Evolutionary conservation across 2,888 invertebrate genomes (phyloP), one percentile per base, ranked within the genome.

Genomic region (Ptilodon capucinus): DNA sequence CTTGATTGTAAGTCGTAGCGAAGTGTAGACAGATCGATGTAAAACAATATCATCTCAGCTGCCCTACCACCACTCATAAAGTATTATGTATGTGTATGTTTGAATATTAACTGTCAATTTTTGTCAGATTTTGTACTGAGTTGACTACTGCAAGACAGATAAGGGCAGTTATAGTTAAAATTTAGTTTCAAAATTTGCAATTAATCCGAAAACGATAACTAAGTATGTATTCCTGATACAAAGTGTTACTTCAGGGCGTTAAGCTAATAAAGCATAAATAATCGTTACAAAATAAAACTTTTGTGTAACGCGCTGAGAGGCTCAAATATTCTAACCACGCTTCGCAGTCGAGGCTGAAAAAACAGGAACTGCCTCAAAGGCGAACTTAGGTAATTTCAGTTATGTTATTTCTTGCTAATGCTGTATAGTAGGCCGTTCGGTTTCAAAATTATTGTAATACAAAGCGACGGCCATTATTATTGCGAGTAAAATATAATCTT

Each of bases 381-480:
- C 40, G 36, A 55, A 65, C 47, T 65, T 63, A 42, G 14, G 46
- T 39, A 49, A 59, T 62, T 62, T 55, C 21, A 36, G 40, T 44
- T 25, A 57, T 48, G 41, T 57, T 54, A 51, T 52, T 57, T 44
- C 44, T 34, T 40, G 36, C 34, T 35, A 30, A 44, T 44, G 32
- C 48, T 47, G 43, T 50, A 23, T 34, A 50, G 17, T 35, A 5
- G 16, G 44, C 19, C 35, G 44, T 42, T 45, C 32, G 23, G 36
- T 46, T 56, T 19, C 7, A 25, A 40, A 50, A 53, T 54, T 42
- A 60, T 47, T 56, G 60, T 51, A 46, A 45, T 35, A 59, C 48
- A 56, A 50, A 32, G 21, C 53, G 44, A n/a, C n/a, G 8, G n/a
- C 4, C n/a, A n/a, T 28, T 28, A n/a, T 28, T 28, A 28, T 28